Conservation (phyloP, 2,113 vertebrate genomes). For the Vicugna pacos region DNA sequence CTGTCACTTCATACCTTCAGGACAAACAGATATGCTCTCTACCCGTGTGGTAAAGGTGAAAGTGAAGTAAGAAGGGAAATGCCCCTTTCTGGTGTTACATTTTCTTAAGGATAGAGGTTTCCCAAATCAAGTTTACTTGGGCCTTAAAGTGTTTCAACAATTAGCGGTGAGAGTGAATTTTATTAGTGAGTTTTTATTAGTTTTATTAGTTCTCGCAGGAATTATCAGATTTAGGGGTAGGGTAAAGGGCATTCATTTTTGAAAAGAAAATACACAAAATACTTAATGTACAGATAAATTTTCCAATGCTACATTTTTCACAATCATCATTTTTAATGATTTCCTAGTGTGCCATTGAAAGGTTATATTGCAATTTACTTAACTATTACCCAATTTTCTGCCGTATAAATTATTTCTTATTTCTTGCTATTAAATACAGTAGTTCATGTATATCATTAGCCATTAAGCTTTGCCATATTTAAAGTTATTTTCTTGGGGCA, state of each 20-base stretch:
- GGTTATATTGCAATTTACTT: slow-evolving; percentile 42
- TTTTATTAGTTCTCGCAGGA: neutral
- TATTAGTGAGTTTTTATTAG: slow-evolving; percentile 13
- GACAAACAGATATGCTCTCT: neutral
- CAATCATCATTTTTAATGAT: neutral
- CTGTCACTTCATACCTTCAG: neutral
- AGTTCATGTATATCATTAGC: slow-evolving; percentile 38
- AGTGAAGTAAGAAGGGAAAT: neutral
- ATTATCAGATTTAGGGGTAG: neutral
- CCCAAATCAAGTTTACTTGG: neutral
- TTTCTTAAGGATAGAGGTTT: neutral
- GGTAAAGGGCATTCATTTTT: slow-evolving; percentile 20
- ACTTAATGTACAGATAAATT: slow-evolving; percentile 1
- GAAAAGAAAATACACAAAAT: neutral
- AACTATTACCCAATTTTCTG: slow-evolving; percentile 16
- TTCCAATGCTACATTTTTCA: neutral
- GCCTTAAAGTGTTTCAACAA: neutral
- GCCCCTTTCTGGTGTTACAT: neutral
- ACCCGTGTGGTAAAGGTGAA: neutral
- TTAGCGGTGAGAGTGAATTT: neutral
- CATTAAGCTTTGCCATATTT: slow-evolving; percentile 37
- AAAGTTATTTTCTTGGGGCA: slow-evolving; percentile 25
- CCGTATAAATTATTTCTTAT: neutral
- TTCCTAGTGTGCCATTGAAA: slow-evolving; percentile 5
- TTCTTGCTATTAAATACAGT: slow-evolving; percentile 21